phyloP scores from a whole-genome alignment of 2,113 vertebrate genomes.

The Onychostruthus taczanowskii region DNA sequence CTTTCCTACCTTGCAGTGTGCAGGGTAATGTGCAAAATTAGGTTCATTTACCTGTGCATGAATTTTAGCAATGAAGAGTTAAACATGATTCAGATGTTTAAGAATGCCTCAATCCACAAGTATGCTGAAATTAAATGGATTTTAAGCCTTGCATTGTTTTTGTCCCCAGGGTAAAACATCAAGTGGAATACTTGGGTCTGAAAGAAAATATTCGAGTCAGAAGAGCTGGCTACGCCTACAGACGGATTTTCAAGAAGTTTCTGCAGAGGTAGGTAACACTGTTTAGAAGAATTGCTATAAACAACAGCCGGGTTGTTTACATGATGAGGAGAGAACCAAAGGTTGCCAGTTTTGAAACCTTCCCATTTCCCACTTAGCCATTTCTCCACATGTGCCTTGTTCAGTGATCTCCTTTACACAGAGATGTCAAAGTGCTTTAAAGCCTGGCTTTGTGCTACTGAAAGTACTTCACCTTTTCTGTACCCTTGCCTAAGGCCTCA shows the following conservation, averaged over 20 bases:
- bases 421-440: not conserved
- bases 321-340: not conserved
- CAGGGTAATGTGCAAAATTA: not conserved
- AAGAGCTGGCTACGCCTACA: constrained; percentile 95
- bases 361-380: not conserved
- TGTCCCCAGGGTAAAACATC: constrained; percentile 89
- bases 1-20: not conserved
- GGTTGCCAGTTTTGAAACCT: not conserved
- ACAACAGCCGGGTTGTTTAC: not conserved
- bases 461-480: not conserved
- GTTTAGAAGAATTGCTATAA: not conserved
- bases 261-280: constrained; percentile 84
- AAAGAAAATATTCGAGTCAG: constrained; percentile 97
- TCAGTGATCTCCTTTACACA: not conserved
- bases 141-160: not conserved
- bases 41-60: not conserved
- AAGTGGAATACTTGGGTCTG: constrained; percentile 95
- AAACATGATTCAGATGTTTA: not conserved
- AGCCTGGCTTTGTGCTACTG: not conserved
- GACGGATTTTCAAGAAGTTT: constrained; percentile 93
- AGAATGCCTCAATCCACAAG: not conserved
- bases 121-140: not conserved
- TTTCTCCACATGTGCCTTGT: not conserved
- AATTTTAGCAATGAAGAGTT: not conserved
- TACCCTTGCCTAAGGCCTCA: not conserved